Evolutionary conservation across 1,140 invertebrate species (phyloP), one percentile per base, ranked within the genome.

Genomic region (Meloidogyne exigua): DNA sequence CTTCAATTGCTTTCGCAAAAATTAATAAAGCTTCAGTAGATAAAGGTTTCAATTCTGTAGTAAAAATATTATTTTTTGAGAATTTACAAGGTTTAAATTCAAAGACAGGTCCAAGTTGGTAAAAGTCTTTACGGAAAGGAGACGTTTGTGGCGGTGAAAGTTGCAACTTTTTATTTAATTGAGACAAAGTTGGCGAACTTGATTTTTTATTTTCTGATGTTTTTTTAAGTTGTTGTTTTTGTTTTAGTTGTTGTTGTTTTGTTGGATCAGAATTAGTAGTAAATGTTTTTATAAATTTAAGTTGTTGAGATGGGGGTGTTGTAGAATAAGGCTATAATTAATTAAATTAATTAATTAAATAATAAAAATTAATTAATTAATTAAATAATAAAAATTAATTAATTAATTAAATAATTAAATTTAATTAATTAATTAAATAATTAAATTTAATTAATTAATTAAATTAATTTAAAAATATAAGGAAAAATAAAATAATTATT

Each of bases 1-100:
- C 49, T 57, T 73, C 72, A 62, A 39, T 23, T 25, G 57, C 2
- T 32, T 73, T 36, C 13, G 18, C 4, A 75, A 75, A 75, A 44
- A 75, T 26, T 25, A 49, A 57, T 12, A 75, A 44, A n/a, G 74
- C 42, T 25, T 75, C 74, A 25, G 21, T 21, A 44, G 74, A 68
- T 26, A 75, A 7, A 28, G 13, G 44, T 2, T 23, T 13, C 28
- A 75, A 68, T 57, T 75, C 74, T 10, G 13, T 75, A 26, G 49
- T 13, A 67, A 75, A 25, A 12, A 11, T 7, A n/a, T 42, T 44
- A 25, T 75, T 63, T 67, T 28, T 23, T 15, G 23, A 32, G 76
- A 77, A 83, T 39, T 84, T 77, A 12, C 36, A 28, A 11, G 78
- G 78, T 44, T 32, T 68, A 69, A 84, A 81, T 23, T 81, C 76